These are phyloP conservation scores for Vombatus ursinus DNA, from an alignment of 2,113 vertebrate genomes.

Conservation along the genomic window DNA sequence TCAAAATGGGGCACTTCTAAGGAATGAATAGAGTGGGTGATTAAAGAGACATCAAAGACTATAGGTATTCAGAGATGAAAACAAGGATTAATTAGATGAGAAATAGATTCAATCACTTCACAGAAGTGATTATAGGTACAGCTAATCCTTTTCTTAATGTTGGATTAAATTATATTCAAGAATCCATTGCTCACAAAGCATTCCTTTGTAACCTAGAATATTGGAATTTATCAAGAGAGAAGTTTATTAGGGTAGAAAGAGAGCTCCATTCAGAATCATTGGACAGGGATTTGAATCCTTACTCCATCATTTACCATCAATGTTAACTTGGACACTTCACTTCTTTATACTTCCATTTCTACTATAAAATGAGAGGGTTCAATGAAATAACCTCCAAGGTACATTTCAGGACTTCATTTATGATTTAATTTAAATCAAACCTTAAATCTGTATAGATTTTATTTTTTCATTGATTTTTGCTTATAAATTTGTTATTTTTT, in stretches of 20 bases:
- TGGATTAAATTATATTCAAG: neutral
- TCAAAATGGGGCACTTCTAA: neutral
- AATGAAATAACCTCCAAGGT: too few species aligned
- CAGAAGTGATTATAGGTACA: neutral
- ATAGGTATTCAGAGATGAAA: neutral
- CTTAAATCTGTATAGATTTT: too few species aligned
- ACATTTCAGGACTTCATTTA: too few species aligned
- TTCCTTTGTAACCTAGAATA: neutral
- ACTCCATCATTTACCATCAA: neutral
- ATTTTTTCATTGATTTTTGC: too few species aligned
- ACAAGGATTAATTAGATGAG: neutral
- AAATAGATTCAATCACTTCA: neutral
- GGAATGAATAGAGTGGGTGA: neutral
- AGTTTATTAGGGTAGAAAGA: neutral
- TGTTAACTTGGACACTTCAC: neutral
- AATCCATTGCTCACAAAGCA: neutral
- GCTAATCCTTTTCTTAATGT: neutral
- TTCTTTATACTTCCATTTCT: neutral
- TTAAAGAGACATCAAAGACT: neutral
- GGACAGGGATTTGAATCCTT: neutral
- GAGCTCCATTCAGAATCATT: neutral
- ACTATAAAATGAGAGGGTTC: neutral
- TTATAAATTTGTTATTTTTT: too few species aligned
- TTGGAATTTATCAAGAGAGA: neutral
- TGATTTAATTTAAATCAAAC: too few species aligned